A percentile compares a stretch with the other conserved stretches of the same genome.
phyloP scores from a whole-genome alignment of 1,140 invertebrate genomes.

The Drosophila tropicalis region DNA sequence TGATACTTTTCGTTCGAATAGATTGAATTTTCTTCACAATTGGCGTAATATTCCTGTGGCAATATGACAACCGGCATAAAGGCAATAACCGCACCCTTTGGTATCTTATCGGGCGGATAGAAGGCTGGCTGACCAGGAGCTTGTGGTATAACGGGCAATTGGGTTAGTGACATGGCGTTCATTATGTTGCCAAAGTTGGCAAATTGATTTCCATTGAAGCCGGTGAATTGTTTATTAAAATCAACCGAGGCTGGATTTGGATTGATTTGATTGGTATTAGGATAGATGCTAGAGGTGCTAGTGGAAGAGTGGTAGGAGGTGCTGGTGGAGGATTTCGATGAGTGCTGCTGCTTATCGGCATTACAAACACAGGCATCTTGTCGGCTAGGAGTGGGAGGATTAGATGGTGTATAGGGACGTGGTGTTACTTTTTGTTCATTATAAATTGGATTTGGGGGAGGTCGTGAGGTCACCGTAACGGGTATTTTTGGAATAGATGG shows the following conservation, averaged over 20 bases:
- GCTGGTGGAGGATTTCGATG: slow-evolving; percentile 74
- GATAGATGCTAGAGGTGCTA: slow-evolving; percentile 53
- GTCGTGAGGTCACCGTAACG: slow-evolving; percentile 23
- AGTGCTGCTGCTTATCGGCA: slow-evolving; percentile 72
- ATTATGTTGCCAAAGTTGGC: slow-evolving; percentile 79
- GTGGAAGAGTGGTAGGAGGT: slow-evolving; percentile 47
- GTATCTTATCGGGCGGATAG: slow-evolving; percentile 82
- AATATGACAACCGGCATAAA: slow-evolving; percentile 86
- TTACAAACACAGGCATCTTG: slow-evolving; percentile 72
- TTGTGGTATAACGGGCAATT: slow-evolving; percentile 77
- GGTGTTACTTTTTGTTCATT: slow-evolving; percentile 70
- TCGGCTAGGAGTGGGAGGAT: slow-evolving; percentile 47
- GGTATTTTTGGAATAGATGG: slow-evolving; percentile 4
- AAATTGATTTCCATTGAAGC: slow-evolving; percentile 66
- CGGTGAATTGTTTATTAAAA: slow-evolving; percentile 78
- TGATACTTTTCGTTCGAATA: slow-evolving; percentile 56
- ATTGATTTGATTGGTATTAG: slow-evolving; percentile 33
- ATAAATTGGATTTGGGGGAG: slow-evolving; percentile 18
- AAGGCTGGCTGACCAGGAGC: slow-evolving; percentile 73
- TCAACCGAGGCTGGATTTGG: slow-evolving; percentile 74
- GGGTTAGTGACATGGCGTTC: slow-evolving; percentile 78
- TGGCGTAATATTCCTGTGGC: slow-evolving; percentile 83
- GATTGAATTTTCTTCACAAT: slow-evolving; percentile 65
- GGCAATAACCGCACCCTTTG: slow-evolving; percentile 84
- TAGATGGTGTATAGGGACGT: slow-evolving; percentile 64